Conservation (phyloP, 2,888 invertebrate genomes). For the Ditula angustiorana region DNA sequence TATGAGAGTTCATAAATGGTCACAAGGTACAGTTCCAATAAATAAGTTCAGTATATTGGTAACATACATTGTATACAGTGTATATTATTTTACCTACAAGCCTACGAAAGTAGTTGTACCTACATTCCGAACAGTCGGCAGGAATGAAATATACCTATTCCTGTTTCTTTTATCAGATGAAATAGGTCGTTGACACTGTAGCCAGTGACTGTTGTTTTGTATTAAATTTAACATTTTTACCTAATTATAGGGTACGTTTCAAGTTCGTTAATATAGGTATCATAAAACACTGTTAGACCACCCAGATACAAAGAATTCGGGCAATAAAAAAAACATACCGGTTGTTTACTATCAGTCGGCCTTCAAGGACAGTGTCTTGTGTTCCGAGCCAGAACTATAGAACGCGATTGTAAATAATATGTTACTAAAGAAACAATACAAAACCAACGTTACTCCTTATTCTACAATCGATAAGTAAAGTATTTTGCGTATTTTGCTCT, state of each 20-base stretch:
- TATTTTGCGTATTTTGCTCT: neutral
- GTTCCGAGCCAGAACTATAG: slow-evolving; percentile 16
- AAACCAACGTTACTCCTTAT: slow-evolving; percentile 2
- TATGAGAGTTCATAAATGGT: neutral
- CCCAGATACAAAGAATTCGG: slow-evolving; percentile 36
- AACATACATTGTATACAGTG: neutral
- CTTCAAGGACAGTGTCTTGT: slow-evolving; percentile 35
- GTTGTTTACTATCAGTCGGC: slow-evolving; percentile 35
- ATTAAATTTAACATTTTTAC: slow-evolving; percentile 23
- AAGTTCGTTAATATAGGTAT: slow-evolving; percentile 25
- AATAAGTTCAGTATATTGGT: neutral
- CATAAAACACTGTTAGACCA: slow-evolving; percentile 38
- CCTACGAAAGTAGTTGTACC: slow-evolving; percentile 2
- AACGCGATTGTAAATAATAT: slow-evolving; percentile 31
- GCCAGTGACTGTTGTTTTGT: slow-evolving; percentile 6
- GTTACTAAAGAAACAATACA: slow-evolving; percentile 23
- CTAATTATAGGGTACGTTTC: slow-evolving; percentile 32
- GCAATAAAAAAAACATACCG: slow-evolving; percentile 38
- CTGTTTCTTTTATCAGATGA: slow-evolving; percentile 21
- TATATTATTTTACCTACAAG: neutral
- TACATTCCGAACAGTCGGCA: slow-evolving; percentile 22
- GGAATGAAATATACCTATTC: slow-evolving; percentile 13
- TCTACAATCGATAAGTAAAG: neutral
- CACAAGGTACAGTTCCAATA: neutral
- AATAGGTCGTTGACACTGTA: slow-evolving; percentile 9